Evolutionary conservation across 2,797 vertebrate species (phyloP), one percentile per base, ranked within the genome.

Genomic region (Margarornis squamiger): DNA sequence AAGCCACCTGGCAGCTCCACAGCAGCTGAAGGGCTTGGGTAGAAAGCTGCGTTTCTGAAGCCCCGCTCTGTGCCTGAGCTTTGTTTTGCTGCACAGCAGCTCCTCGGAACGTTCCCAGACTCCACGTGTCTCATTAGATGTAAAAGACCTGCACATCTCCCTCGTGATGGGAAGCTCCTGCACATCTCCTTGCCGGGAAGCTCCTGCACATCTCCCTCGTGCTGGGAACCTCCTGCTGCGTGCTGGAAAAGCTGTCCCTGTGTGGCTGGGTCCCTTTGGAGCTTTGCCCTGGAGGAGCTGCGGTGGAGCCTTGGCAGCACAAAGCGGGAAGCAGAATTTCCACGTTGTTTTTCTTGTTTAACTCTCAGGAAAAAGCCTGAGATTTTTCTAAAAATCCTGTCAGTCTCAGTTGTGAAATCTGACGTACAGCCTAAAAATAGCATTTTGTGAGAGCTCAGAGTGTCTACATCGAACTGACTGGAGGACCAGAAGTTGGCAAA

Each of bases 351-450:
- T 93, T 75, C 61, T 55, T 48, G 65, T 73, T 52, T 74, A 75
- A 73, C 94, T 93, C 92, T 90, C 67, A 68, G 68, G 90, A 78
- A 74, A 94, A 86, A 90, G 80, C 73, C 75, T 85, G 36, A 3
- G 14, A 79, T 73, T 90, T 90, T 94, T 73, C 81, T 65, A 95
- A 97, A 77, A 61, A 59, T 66, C 66, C 81, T 70, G 70, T 96
- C 88, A 95, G 79, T 90, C 84, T 95, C 57, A 41, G 87, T 87
- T 94, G 88, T 94, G 91, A 95, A 96, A 92, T 93, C 88, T 96
- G 96, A 96, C 27, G n/a, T 93, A 61, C 52, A 32, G 67, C 73
- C 94, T 94, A 93, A 97, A 97, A 97, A 97, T 95, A 97, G 94
- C 82, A 22, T 76, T 89, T 92, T 0, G 68, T 86, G 77, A 72